Evolutionary conservation across 2,797 vertebrate species (phyloP).

Genomic region (Streptopelia turtur): DNA sequence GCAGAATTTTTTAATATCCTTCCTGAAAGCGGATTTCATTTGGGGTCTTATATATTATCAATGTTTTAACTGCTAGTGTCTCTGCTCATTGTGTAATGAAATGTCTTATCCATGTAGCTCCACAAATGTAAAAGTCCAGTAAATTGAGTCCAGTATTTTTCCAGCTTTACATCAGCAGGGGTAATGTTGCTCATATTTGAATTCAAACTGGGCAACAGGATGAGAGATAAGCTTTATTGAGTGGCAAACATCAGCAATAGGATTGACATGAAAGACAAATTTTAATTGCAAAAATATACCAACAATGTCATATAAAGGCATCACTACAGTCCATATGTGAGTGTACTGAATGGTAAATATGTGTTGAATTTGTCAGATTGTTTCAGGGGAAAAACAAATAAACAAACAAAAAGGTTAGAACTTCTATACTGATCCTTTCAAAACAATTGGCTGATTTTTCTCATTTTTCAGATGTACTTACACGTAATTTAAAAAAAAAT

Average conservation of each 20-base stretch:
- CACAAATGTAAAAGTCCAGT: neutral
- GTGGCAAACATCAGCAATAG: neutral
- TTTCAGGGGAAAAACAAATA: neutral
- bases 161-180: neutral
- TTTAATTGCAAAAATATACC: constrained; percentile 34
- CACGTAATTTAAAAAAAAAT: neutral
- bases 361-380: neutral
- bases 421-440: neutral
- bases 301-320: neutral
- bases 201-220: neutral
- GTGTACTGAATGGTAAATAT: neutral
- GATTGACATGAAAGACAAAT: neutral
- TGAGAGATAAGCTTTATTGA: neutral
- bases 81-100: neutral
- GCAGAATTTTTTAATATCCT: neutral
- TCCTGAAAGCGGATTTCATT: neutral
- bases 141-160: neutral
- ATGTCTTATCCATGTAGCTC: neutral
- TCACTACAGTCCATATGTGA: neutral
- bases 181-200: neutral
- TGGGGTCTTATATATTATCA: neutral
- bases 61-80: neutral
- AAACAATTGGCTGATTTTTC: neutral
- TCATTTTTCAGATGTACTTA: neutral
- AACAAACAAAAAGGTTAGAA: neutral